These are phyloP conservation scores for Cepphus grylle DNA, from an alignment of 2,113 vertebrate species.

Conservation along the genomic window DNA sequence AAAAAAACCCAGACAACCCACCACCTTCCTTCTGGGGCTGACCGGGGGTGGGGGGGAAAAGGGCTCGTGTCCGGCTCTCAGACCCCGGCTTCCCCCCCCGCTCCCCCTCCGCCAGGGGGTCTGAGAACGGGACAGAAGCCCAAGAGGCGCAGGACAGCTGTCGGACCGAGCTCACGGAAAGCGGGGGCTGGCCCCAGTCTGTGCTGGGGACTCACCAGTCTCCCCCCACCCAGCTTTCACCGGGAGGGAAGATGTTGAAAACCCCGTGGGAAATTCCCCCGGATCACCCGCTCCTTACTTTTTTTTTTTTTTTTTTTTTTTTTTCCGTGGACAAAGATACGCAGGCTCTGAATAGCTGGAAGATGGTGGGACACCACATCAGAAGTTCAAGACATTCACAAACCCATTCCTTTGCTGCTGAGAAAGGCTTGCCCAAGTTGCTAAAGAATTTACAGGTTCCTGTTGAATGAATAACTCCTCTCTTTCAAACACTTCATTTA, in stretches of 20 bases:
- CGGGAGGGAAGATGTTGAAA: neutral
- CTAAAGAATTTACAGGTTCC: neutral
- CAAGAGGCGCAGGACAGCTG: neutral
- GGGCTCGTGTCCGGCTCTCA: neutral
- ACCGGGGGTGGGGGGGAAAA: neutral
- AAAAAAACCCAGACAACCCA: neutral
- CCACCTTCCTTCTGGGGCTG: no score
- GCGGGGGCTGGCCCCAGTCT: rapidly evolving
- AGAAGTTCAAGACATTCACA: neutral
- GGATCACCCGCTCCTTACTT: neutral
- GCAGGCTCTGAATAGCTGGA: neutral
- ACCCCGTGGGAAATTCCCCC: neutral
- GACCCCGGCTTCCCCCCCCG: neutral
- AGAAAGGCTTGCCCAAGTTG: neutral
- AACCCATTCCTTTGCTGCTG: neutral
- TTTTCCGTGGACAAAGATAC: neutral
- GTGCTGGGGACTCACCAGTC: neutral
- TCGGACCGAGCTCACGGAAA: neutral
- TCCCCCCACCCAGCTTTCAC: neutral
- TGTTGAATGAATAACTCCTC: neutral
- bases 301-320: neutral
- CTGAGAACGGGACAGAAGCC: neutral
- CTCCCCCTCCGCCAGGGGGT: neutral
- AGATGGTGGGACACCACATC: neutral
- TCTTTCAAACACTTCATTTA: neutral